These are phyloP conservation scores for Ciona savignyi DNA, from an alignment of 23 tunicate genomes.

Conservation along the genomic window DNA sequence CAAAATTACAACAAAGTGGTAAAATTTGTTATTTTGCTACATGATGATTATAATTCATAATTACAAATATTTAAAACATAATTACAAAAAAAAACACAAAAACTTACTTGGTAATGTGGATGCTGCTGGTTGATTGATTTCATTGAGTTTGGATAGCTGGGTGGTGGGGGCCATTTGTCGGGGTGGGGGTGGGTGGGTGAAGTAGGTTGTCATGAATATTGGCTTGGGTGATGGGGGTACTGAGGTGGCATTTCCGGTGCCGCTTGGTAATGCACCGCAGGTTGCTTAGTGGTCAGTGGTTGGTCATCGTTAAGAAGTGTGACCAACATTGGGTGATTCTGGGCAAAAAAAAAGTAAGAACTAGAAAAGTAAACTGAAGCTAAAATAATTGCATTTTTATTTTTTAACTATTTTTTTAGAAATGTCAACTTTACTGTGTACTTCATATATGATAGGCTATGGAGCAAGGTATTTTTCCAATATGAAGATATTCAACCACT, in stretches of 20 bases:
- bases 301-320: conserved; percentile 27
- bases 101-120: neutral
- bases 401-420: too few species aligned
- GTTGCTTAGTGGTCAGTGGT: neutral
- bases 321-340: conserved; percentile 81
- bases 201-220: conserved; percentile 9
- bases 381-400: too few species aligned
- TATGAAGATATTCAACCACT: too few species aligned
- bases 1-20: too few species aligned
- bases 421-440: too few species aligned
- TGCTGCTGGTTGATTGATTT: conserved; percentile 4
- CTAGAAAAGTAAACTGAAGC: neutral
- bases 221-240: neutral
- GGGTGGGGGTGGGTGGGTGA: conserved; percentile 8
- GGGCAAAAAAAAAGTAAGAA: neutral
- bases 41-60: too few species aligned
- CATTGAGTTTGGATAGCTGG: conserved; percentile 25
- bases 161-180: conserved; percentile 50
- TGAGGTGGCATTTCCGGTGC: neutral
- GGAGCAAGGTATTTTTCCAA: too few species aligned
- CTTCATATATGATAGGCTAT: too few species aligned
- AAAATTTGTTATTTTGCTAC: too few species aligned
- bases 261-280: neutral
- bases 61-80: too few species aligned
- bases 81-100: neutral